Evolutionary conservation across 2,888 invertebrate genomes (phyloP), one percentile per base, ranked within the genome.

Genomic region (Pterostichus niger): DNA sequence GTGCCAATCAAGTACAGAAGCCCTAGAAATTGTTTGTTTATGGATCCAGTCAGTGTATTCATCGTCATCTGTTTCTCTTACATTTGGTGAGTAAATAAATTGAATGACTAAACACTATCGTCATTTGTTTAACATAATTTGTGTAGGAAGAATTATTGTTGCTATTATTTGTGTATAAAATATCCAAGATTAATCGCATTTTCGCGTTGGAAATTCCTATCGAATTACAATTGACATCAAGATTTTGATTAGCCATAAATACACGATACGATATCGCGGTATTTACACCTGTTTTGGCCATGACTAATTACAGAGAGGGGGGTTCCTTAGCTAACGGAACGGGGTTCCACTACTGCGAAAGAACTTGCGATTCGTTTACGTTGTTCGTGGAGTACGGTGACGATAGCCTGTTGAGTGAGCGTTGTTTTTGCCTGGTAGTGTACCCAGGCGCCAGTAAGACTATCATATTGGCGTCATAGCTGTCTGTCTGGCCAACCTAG

Each of bases 401-500:
- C 40, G 75, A 84, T 84, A 84, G 84, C 84, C 71, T 84, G 54
- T 77, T 73, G 85, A 84, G 85, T 85, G 81, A 59, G 46, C 52
- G 61, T 76, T 84, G 87, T 88, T 90, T 89, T 89, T 89, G 89
- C 89, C 88, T 88, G 88, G 88, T 88, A 89, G 88, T 89, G 89
- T 89, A 89, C 88, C 86, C 87, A 89, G 90, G 90, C 90, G 90
- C 90, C 90, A 89, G 86, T 88, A 85, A 87, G 90, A 90, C 90
- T 90, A 90, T 90, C 88, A 88, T 89, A 88, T 88, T 90, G 90
- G 90, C 90, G 90, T 90, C 90, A 90, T 89, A 90, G 88, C 87
- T 87, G 88, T 88, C 89, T 89, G 89, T 89, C 89, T 89, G 88
- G 88, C 86, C 85, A 64, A 68, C 68, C 83, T 83, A 68, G 77